Base-by-base conservation (phyloP, 1,140 invertebrate genomes). In the Dendrolimus kikuchii region DNA sequence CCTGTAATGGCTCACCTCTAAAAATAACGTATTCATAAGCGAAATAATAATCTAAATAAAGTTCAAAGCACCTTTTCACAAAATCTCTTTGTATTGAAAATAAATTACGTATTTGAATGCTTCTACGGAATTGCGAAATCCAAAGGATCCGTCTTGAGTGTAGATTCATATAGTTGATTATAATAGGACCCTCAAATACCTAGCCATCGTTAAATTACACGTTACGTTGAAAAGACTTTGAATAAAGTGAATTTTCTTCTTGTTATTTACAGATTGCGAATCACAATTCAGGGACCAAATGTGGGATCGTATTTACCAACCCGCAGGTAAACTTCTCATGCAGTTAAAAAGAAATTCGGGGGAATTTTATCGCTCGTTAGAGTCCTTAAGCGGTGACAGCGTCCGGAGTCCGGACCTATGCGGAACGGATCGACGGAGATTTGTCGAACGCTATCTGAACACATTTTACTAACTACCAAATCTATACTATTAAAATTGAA, bases 361-460 rank as follows among this genome's bases (percentile, higher is more conserved):
- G 61, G 64, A 78, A 69, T 83, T 80, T 81, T 81, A 81, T 80
- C 68, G 73, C 70, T 78, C 77, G 78, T 83, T 81, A 83, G 77
- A 68, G 73, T 80, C 77, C 67, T 75, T 70, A 74, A 74, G 66
- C 62, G 64, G 53, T 50, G 57, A 60, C 53, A 62, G 55, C 65
- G 55, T 68, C 69, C 67, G 63, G 60, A 62, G 51, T 53, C 53
- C 40, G 53, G 46, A 49, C 40, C n/a, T 44, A 46, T 41, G 39
- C 52, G 43, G 43, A 49, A 46, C 52, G 38, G 7, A 38, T 44
- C 45, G 38, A 8, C 23, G 7, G 23, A n/a, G 10, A n/a, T 43
- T 43, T 9, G 42, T 43, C 42, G 42, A n/a, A n/a, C 10, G 42
- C 8, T 23, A 23, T 23, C 23, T 23, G 23, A 23, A 23, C 23